Evolutionary conservation across 2,888 invertebrate genomes (phyloP).

Genomic region (Clunio marinus): DNA sequence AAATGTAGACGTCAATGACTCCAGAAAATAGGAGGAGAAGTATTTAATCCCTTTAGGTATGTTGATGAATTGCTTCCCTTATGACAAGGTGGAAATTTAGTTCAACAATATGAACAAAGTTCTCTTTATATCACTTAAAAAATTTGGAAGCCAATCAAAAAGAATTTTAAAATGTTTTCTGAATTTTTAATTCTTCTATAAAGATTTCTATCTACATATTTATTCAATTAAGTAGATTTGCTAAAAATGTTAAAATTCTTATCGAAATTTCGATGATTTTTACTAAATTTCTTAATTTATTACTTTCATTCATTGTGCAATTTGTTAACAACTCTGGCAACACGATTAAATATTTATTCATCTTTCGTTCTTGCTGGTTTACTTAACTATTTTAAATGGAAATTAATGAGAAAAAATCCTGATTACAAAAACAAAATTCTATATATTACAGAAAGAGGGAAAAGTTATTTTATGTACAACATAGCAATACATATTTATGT

Average conservation of each 20-base stretch:
- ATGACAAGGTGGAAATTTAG: background rate
- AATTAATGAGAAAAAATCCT: conserved; percentile 17
- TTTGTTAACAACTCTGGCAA: conserved; percentile 3
- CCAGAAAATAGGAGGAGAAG: background rate
- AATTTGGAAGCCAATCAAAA: no score
- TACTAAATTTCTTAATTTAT: no score
- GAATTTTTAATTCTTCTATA: no score
- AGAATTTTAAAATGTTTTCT: no score
- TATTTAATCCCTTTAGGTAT: background rate
- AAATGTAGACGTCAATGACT: conserved; percentile 24
- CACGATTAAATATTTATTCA: background rate
- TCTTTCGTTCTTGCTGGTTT: conserved; percentile 32
- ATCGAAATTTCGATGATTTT: no score
- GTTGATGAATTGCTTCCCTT: conserved; percentile 20
- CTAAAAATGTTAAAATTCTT: no score
- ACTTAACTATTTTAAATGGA: conserved; percentile 7
- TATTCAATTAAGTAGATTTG: no score
- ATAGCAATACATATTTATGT: conserved; percentile 37
- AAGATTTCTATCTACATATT: no score
- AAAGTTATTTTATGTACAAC: conserved; percentile 30
- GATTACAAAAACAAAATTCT: conserved; percentile 10
- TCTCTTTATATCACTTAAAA: no score
- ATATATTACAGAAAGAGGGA: conserved; percentile 13
- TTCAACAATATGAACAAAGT: no score
- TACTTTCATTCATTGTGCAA: no score